Conservation (phyloP, 37 sponge, comb jelly and placozoan species). For the Ianthella basta region DNA sequence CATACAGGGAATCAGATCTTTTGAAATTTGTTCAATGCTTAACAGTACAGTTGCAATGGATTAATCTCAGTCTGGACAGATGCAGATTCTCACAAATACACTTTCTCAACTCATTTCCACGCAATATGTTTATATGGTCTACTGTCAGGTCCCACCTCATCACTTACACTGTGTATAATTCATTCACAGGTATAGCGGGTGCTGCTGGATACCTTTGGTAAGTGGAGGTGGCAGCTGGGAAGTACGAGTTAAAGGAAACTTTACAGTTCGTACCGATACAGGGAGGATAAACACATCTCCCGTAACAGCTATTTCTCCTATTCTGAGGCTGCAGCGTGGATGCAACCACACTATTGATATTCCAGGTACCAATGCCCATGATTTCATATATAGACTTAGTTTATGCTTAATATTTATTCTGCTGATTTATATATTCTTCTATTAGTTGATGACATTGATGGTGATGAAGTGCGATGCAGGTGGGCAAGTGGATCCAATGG, state of each 20-base stretch:
- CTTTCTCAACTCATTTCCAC: no score
- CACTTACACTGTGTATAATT: no score
- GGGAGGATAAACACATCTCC: constrained; percentile 64
- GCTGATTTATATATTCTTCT: no score
- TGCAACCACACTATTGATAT: constrained; percentile 37
- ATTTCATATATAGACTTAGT: no score
- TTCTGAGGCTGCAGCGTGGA: constrained; percentile 43
- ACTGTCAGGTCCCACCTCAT: no score
- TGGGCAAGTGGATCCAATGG: constrained; percentile 15
- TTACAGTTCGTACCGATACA: constrained; percentile 30
- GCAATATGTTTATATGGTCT: no score
- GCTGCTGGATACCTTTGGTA: constrained; percentile 37
- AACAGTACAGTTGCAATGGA: no score
- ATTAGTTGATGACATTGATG: constrained; percentile 21
- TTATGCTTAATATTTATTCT: no score
- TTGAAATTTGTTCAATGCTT: no score
- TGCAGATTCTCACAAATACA: no score
- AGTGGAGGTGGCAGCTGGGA: constrained; percentile 30
- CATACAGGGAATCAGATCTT: no score
- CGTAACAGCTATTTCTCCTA: constrained; percentile 37
- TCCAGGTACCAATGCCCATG: constrained; percentile 16
- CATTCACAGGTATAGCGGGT: constrained; percentile 7
- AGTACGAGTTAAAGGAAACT: constrained; percentile 26
- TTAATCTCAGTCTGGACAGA: no score
- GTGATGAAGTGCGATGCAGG: constrained; percentile 38